phyloP scores from a whole-genome alignment of 1,140 invertebrate species.

The Drosophila ananassae region DNA sequence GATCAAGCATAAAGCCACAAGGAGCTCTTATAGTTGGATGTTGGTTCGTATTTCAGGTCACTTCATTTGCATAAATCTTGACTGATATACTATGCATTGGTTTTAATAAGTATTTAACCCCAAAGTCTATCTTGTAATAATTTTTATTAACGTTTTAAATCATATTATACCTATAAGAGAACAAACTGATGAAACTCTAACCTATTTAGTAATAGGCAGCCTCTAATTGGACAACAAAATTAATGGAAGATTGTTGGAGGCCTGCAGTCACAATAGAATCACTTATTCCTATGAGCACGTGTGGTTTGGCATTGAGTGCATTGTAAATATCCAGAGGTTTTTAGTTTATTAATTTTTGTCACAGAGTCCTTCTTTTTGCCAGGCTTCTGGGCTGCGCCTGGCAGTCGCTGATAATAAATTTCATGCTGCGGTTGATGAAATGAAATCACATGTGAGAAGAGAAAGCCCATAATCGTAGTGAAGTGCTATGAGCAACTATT shows the following conservation, averaged over 20 bases:
- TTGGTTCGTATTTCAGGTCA: background rate
- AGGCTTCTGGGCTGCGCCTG: conserved; percentile 36
- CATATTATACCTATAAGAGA: no score
- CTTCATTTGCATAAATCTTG: no score
- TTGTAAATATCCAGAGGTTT: conserved; percentile 77
- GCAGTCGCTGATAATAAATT: conserved; percentile 78
- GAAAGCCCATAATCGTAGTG: background rate
- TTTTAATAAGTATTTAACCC: no score
- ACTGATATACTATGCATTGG: no score
- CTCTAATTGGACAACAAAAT: no score
- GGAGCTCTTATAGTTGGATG: background rate
- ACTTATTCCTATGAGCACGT: background rate
- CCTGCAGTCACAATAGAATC: conserved; percentile 6
- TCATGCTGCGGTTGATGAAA: conserved; percentile 6
- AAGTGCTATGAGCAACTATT: background rate
- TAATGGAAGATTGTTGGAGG: background rate
- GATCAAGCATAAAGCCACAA: background rate
- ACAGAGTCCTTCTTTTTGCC: conserved; percentile 34
- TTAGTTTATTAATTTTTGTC: conserved; percentile 82
- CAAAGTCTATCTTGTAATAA: background rate
- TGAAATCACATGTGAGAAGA: conserved; percentile 26
- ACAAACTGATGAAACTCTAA: background rate
- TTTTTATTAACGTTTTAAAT: no score
- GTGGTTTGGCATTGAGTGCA: conserved; percentile 57
- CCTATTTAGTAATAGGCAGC: no score